Base-by-base conservation (phyloP, 1,140 invertebrate species). In the Cydia fagiglandana region DNA sequence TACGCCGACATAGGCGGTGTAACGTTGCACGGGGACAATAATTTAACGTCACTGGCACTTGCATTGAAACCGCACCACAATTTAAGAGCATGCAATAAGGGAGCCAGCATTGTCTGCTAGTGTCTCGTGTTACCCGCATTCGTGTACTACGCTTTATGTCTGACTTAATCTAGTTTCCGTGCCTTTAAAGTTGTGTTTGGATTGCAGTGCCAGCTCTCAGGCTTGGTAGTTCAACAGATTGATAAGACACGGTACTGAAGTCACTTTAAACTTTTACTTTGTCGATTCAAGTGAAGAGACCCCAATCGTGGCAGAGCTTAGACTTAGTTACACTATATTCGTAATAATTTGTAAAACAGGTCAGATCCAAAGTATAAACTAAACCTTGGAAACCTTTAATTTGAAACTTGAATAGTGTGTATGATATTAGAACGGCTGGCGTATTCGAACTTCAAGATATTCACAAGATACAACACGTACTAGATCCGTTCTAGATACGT, bases 1-100 rank as follows among this genome's bases (percentile, higher is more conserved):
- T 88, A 82, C 76, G 66, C 80, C 50, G 75, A 76, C 76, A 84
- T 80, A 83, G 85, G 84, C 86, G 82, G 83, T 87, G 90, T 88
- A 82, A 86, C 86, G 83, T 87, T 88, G 84, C 85, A 85, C 80
- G 76, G 81, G 83, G 83, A 89, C 88, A 87, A 92, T 92, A 90
- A 91, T 89, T 92, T 90, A 92, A 88, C 85, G 88, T 91, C 88
- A 86, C 80, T 76, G 81, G 86, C 89, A 89, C 86, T 90, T 90
- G 89, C 88, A 91, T 92, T 90, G 87, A 90, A 89, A 91, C 89
- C 89, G 82, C 88, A 86, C 80, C 82, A 90, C 88, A 88, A 92
- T 92, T 92, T 92, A 92, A 91, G 89, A 87, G 84, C 88, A 82
- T 86, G 88, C 87, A 88, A 91, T 91, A 92, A 91, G 88, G 85